Evolutionary conservation across 1,140 invertebrate species (phyloP), one percentile per base, ranked within the genome.

Genomic region (Stratiolaelaps scimitus): DNA sequence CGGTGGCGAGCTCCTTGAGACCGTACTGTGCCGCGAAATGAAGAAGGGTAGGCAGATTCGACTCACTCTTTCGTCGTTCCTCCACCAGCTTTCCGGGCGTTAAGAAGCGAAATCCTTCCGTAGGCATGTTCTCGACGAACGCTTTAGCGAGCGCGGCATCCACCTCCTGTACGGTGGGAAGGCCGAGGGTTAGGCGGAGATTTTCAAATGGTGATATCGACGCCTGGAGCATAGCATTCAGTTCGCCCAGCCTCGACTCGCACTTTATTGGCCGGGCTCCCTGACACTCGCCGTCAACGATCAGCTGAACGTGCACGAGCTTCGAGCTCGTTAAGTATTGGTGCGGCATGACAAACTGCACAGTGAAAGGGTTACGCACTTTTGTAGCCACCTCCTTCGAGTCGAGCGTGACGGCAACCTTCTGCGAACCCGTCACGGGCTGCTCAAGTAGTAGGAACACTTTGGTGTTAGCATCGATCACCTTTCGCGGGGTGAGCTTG

Each of bases 1-100:
- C 83, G 80, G 86, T 85, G 43, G 85, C 83, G 7, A 92, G 77
- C 68, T 86, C 83, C 73, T 88, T 85, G 60, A 92, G 76, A 0
- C 89, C 89, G 74, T 87, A 89, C 64, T 84, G 81, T 0, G 88
- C 87, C 0, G 88, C 85, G 75, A 91, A 92, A 73, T 93, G 89
- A 7, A 93, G 77, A 26, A 92, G 74, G 0, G 88, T 92, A 1
- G 89, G 89, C 72, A 86, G 85, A 53, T 66, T 66, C 48, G 47
- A 34, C 29, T 64, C 64, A 65, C 43, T 64, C 47, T 66, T 64
- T 34, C 34, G n/a, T 53, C 26, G 20, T 7, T 64, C 43, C 17
- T 65, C 40, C 19, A 23, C 43, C 7, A 56, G 29, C 60, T 43
- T 69, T 26, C 19, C 30, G 34, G 15, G 56, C 13, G 64, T 43